Conservation (phyloP, 2,113 vertebrate species). For the Blennius ocellaris region DNA sequence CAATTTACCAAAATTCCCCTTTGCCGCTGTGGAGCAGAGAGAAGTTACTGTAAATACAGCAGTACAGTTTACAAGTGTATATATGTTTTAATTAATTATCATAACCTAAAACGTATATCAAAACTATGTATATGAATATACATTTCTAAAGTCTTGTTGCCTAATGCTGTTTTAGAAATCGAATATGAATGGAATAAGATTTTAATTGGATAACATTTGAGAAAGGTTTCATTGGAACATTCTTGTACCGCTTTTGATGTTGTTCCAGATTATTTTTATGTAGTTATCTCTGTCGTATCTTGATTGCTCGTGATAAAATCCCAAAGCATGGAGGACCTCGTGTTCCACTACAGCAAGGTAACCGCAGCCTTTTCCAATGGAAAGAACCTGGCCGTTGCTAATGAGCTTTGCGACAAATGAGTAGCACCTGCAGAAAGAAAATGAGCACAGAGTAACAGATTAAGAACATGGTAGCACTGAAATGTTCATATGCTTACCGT, state of each 20-base stretch:
- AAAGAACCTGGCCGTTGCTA: slow-evolving; percentile 77
- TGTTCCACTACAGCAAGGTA: slow-evolving; percentile 82
- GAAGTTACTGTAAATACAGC: not conserved
- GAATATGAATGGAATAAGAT: no score
- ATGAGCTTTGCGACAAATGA: slow-evolving; percentile 66
- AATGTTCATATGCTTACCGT: not conserved
- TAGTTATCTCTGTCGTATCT: slow-evolving; percentile 87
- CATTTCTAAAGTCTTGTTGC: no score
- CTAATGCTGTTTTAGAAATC: no score
- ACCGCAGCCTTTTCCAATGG: slow-evolving; percentile 83
- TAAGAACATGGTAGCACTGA: not conserved
- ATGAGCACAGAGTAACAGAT: no score
- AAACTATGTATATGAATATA: no score
- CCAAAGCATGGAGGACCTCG: slow-evolving; percentile 85
- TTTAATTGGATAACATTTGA: not conserved
- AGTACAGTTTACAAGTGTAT: not conserved
- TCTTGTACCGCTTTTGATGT: slow-evolving; percentile 69
- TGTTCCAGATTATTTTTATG: slow-evolving; percentile 81
- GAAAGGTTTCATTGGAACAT: not conserved
- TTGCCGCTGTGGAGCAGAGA: not conserved
- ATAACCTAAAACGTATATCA: no score
- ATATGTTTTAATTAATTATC: not conserved
- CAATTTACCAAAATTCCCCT: not conserved
- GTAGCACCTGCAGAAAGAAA: slow-evolving; percentile 80
- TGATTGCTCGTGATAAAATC: slow-evolving; percentile 88